phyloP scores from a whole-genome alignment of 1,140 invertebrate genomes.

The Oreohelix idahoensis region DNA sequence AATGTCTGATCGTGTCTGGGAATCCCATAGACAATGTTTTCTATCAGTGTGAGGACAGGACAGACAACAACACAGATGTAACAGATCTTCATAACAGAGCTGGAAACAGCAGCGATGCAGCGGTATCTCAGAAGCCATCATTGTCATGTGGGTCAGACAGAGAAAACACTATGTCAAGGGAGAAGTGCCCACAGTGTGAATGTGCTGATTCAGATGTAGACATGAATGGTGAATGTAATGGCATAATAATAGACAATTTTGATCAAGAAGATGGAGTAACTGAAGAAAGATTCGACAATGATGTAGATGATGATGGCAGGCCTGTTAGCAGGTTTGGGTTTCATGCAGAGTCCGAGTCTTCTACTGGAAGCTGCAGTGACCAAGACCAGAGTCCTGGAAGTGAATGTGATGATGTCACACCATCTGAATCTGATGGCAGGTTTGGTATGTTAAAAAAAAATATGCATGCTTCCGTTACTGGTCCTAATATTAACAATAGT shows the following conservation, averaged over 20 bases:
- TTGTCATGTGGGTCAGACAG: not conserved
- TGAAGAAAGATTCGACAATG: not conserved
- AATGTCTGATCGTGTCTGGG: constrained; percentile 59
- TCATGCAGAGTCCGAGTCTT: not conserved
- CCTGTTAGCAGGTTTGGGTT: constrained; percentile 12
- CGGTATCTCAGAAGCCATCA: constrained; percentile 5
- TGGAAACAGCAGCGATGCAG: constrained; percentile 37
- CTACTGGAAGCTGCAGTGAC: not conserved
- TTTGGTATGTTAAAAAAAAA: not conserved
- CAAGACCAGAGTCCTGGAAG: not conserved
- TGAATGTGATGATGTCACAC: not conserved
- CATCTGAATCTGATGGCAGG: not conserved
- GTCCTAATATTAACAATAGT: not conserved
- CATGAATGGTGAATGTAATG: not conserved
- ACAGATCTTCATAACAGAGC: constrained; percentile 11
- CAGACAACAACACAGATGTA: not conserved
- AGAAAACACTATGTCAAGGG: not conserved
- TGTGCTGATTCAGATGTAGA: not conserved
- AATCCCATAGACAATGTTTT: constrained; percentile 59
- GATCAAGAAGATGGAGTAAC: constrained; percentile 1
- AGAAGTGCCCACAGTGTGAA: not conserved
- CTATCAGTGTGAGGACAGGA: constrained; percentile 36
- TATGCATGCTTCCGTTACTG: not conserved
- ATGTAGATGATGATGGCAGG: not conserved
- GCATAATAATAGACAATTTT: not conserved